Evolutionary conservation across 2,113 vertebrate species (phyloP), one percentile per base, ranked within the genome.

Genomic region (Bagarius yarrelli): DNA sequence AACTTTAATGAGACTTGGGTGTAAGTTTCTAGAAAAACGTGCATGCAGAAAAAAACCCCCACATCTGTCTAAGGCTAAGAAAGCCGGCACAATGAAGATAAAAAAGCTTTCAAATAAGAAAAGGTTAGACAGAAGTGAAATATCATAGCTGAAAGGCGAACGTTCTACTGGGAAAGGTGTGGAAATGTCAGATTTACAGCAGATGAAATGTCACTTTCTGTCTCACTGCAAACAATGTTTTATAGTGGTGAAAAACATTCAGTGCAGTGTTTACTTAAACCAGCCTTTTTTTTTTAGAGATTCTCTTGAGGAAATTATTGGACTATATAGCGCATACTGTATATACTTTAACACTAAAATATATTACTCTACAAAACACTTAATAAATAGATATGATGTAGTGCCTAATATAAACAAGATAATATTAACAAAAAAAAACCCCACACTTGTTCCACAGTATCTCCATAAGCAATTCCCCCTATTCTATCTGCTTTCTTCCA

Each of bases 1-100:
- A 76, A 61, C 19, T 8, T 40, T 77, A 85, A 85, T 80, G 76
- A 82, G 76, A 55, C 55, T 15, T 15, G 19, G 40, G 12, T 40
- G 60, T 78, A 80, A 25, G 78, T 80, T 81, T 81, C 63, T 67
- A 19, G 25, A 61, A 63, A 23, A 21, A 80, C 47, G 8, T n/a
- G 12, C 25, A 60, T 71, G 16, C 53, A 67, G 40, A 53, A 66
- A 47, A 40, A 3, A 16, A 16, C 5, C 8, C 8, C 79, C 32
- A 64, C 47, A 30, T 63, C 69, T 85, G n/a, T 78, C 66, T 63
- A 8, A 73, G 71, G 21, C 18, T 25, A 16, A 27, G 40, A 52
- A 73, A 70, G 77, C 57, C 60, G 79, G 59, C 34, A 16, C 74
- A 23, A 64, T 53, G 59, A 60, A 74, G 67, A 75, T 69, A 8